Percentiles rank a stretch among this genome's conserved stretches.
Evolutionary conservation across 2,113 vertebrate genomes (phyloP).

Genomic region (Myrmecophaga tridactyla): DNA sequence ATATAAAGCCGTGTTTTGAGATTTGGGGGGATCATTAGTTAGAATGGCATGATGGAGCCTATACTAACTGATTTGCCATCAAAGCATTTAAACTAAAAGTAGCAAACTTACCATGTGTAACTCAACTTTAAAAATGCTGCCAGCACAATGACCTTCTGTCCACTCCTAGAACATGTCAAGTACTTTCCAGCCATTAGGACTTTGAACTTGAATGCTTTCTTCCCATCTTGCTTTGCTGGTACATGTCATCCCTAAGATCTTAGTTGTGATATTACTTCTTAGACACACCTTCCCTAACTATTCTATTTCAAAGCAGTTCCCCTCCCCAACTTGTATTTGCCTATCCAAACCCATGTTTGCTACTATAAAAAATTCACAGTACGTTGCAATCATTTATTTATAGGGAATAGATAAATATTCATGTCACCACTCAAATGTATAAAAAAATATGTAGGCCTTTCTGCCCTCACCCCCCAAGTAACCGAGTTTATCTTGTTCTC

Average conservation of each 20-base stretch:
- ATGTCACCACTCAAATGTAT: neutral
- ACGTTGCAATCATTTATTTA: neutral
- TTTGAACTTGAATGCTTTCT: neutral
- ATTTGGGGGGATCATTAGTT: neutral
- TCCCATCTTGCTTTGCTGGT: neutral
- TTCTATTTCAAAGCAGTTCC: neutral
- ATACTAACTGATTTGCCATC: neutral
- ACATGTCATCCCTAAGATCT: neutral
- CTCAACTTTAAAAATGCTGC: neutral
- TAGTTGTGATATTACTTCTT: neutral
- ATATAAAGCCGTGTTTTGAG: constrained; percentile 5
- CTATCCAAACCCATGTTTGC: neutral
- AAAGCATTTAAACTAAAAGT: neutral
- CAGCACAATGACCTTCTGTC: neutral
- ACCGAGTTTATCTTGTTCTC: neutral
- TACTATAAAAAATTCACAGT: neutral
- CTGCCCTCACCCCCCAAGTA: rapidly evolving
- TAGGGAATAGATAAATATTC: neutral
- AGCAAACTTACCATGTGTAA: neutral
- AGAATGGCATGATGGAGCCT: neutral
- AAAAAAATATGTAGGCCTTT: neutral
- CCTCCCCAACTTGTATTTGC: neutral
- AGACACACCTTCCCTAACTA: neutral
- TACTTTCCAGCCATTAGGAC: neutral
- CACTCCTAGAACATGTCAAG: neutral